Percentiles rank a stretch among this genome's conserved stretches.
These are phyloP conservation scores for Typhlomys cinereus DNA, from an alignment of 2,113 vertebrate genomes.

Conservation along the genomic window DNA sequence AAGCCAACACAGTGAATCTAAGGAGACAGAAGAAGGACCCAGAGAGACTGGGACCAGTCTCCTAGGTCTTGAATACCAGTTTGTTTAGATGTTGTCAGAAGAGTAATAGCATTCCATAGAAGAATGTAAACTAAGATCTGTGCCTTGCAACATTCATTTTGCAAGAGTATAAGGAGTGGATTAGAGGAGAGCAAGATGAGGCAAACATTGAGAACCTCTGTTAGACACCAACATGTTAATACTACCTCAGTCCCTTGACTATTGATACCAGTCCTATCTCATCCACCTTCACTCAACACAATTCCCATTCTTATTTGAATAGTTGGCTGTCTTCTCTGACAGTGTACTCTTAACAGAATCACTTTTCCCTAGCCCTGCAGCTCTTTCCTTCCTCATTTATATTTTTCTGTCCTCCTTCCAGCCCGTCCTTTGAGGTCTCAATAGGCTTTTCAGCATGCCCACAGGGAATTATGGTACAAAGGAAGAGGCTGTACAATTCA, in stretches of 20 bases:
- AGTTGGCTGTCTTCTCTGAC: neutral
- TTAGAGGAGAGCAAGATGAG: neutral
- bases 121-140: neutral
- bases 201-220: constrained; percentile 10
- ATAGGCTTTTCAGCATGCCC: neutral
- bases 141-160: neutral
- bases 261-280: neutral
- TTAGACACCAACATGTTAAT: neutral
- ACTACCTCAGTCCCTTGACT: neutral
- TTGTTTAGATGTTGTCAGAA: constrained; percentile 25
- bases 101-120: neutral
- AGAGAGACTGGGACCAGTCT: neutral
- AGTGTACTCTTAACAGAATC: neutral
- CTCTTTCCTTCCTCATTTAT: neutral
- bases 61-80: neutral
- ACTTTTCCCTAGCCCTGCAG: neutral
- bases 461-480: neutral
- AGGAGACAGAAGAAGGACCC: neutral
- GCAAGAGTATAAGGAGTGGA: neutral
- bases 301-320: neutral
- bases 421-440: neutral
- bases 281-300: neutral
- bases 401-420: constrained; percentile 5
- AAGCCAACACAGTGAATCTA: neutral
- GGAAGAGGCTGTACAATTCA: neutral